A percentile compares a stretch with the other conserved stretches of the same genome.
Evolutionary conservation across 1,140 invertebrate genomes (phyloP).

Genomic region (Halesus radiatus): DNA sequence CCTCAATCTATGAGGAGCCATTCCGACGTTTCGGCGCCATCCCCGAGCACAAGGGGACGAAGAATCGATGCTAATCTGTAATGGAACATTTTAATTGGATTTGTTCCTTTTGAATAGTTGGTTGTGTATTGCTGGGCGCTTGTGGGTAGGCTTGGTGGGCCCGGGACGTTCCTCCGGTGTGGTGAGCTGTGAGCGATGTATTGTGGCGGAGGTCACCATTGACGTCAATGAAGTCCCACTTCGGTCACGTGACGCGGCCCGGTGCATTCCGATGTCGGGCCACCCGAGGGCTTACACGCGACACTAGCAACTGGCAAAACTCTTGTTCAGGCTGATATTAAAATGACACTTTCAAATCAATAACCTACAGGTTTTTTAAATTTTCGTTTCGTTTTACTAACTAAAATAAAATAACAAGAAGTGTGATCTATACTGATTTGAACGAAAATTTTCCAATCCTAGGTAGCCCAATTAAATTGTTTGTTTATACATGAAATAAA

Average conservation of each 20-base stretch:
- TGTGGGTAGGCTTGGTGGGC: background rate
- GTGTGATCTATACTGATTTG: no score
- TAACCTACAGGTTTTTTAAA: no score
- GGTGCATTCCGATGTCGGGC: conserved; percentile 32
- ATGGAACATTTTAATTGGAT: background rate
- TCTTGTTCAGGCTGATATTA: no score
- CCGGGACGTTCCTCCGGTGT: conserved; percentile 13
- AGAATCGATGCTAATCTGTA: no score
- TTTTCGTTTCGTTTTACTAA: no score
- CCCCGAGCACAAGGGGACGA: background rate
- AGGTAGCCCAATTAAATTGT: no score
- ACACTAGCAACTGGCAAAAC: background rate
- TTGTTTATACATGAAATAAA: no score
- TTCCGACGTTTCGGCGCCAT: background rate
- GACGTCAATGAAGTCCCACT: conserved; percentile 53
- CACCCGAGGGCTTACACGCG: background rate
- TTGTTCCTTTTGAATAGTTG: conserved; percentile 1
- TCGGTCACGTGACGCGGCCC: conserved; percentile 38
- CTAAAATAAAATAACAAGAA: no score
- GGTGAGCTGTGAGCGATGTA: conserved; percentile 34
- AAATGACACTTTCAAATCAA: no score
- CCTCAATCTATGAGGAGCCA: background rate
- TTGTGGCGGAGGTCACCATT: conserved; percentile 55
- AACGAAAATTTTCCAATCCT: no score
- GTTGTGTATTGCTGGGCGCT: background rate